Evolutionary conservation across 2,888 invertebrate species (phyloP), one percentile per base, ranked within the genome.

Genomic region (Linnaemya vulpina): DNA sequence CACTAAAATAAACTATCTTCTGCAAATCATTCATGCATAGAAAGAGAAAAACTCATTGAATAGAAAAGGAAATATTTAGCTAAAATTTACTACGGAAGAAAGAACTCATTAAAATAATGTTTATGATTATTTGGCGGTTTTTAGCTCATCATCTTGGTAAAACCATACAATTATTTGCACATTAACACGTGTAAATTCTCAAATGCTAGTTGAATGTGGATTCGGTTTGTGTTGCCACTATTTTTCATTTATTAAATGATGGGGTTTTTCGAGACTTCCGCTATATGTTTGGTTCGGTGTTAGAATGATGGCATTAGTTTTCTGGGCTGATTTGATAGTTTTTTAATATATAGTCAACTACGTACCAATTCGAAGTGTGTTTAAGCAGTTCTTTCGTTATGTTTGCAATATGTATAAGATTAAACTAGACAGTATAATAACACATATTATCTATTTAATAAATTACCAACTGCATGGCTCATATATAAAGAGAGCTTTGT

Each of bases 121-220:
- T 75, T 63, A 63, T 53, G 63, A 25, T 63, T 75, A 43, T 55
- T 53, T 65, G 65, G 17, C 43, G 53, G 40, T 25, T 55, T 75
- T 65, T 65, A 65, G 40, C 20, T 35, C 30, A 58, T 46, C 43
- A 13, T 13, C 38, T 8, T 15, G 11, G 0, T 7, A 46, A 30
- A 51, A n/a, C 13, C 49, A 5, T 20, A 51, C 1, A 51, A 20
- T 17, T 9, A n/a, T 25, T 25, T 58, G 53, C 22, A 4, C 7
- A 49, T 4, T 9, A 51, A 20, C 20, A 20, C 20, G 9, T 49
- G 49, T 9, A 13, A 13, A 43, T 43, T 13, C 13, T 13, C 15
- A 15, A n/a, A 17, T 46, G n/a, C 11, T 46, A 11, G 46, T 46
- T 46, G 46, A 1, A n/a, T n/a, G n/a, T 46, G 5, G 15, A n/a